A percentile compares a stretch with the other conserved stretches of the same genome.
Evolutionary conservation across 2,113 vertebrate species (phyloP).

Genomic region (Pteruthius melanotis): DNA sequence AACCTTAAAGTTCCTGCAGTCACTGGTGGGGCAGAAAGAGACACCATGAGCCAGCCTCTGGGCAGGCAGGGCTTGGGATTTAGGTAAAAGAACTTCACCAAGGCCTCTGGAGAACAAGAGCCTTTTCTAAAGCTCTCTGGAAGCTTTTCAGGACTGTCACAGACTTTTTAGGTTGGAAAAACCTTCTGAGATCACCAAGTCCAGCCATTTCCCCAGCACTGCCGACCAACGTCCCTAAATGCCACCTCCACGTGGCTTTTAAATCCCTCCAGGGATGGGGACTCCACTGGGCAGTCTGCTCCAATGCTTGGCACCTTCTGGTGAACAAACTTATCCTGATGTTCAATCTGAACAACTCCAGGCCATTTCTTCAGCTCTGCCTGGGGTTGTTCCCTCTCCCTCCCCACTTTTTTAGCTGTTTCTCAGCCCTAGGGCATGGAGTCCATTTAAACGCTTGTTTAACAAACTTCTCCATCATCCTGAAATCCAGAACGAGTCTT

Average conservation of each 20-base stretch:
- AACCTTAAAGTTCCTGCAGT: not conserved
- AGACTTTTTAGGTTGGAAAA: not conserved
- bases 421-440: not conserved
- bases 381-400: not conserved
- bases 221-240: not conserved
- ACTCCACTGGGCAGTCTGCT: not conserved
- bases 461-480: not conserved
- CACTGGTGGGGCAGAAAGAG: not conserved
- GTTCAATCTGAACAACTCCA: too few relatives aligned
- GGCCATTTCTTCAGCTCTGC: not conserved
- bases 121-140: not conserved
- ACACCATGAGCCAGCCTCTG: not conserved
- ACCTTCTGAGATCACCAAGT: not conserved
- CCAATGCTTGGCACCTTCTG: not conserved
- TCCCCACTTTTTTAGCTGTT: not conserved
- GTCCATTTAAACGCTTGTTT: not conserved
- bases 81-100: not conserved
- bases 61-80: not conserved
- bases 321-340: not conserved
- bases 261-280: not conserved
- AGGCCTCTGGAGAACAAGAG: not conserved
- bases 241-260: not conserved
- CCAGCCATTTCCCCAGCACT: not conserved
- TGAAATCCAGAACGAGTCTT: not conserved
- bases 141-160: not conserved